phyloP scores from a whole-genome alignment of 2,113 vertebrate species.

The Sebastes fasciatus region DNA sequence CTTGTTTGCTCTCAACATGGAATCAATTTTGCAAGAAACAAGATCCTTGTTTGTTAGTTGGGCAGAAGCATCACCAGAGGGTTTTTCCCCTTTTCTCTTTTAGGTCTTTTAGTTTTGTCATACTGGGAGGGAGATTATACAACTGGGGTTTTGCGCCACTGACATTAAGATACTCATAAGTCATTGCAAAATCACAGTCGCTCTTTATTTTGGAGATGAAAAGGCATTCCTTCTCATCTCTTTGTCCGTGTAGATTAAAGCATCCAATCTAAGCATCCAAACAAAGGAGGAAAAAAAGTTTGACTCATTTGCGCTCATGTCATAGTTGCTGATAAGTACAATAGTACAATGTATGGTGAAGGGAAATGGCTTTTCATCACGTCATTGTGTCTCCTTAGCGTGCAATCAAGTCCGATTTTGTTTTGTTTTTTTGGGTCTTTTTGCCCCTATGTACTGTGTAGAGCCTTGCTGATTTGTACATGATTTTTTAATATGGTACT shows the following conservation, averaged over 20 bases:
- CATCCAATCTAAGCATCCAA: conserved; percentile 36
- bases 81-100: conserved; percentile 53
- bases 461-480: conserved; percentile 13
- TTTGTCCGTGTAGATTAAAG: conserved; percentile 50
- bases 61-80: conserved; percentile 68
- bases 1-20: conserved; percentile 71
- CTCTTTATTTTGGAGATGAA: conserved; percentile 59
- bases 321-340: conserved; percentile 56
- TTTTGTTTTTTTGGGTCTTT: neutral
- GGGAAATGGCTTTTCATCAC: conserved; percentile 23
- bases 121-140: conserved; percentile 59
- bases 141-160: conserved; percentile 54
- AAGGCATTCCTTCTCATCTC: conserved; percentile 35
- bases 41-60: conserved; percentile 68
- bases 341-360: conserved; percentile 42
- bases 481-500: conserved; percentile 4
- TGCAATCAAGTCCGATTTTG: conserved; percentile 46
- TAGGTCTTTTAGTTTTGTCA: conserved; percentile 44
- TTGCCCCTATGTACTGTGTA: neutral
- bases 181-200: conserved; percentile 46
- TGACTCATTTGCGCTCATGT: conserved; percentile 37
- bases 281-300: conserved; percentile 35
- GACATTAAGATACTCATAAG: conserved; percentile 65
- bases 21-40: conserved; percentile 73
- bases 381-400: conserved; percentile 24